phyloP scores from a whole-genome alignment of 2,797 vertebrate genomes.

The Megaceryle alcyon region DNA sequence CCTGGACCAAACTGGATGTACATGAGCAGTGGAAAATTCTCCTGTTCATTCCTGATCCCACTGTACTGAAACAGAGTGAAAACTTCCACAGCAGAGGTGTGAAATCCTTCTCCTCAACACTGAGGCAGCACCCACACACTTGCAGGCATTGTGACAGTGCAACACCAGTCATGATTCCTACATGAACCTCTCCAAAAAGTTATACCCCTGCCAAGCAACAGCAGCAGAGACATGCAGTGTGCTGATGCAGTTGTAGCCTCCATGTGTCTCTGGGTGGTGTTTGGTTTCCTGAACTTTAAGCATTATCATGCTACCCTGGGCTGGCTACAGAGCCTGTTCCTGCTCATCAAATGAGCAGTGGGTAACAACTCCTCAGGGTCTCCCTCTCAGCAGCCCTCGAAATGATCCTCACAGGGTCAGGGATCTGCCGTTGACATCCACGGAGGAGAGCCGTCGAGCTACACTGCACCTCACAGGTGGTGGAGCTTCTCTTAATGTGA shows the following conservation, averaged over 20 bases:
- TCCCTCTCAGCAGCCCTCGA: neutral
- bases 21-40: neutral
- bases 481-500: fast-evolving
- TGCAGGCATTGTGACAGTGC: fast-evolving
- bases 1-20: neutral
- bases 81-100: neutral
- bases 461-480: fast-evolving
- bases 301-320: fast-evolving
- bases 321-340: neutral
- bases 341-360: fast-evolving
- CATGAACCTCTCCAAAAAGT: neutral
- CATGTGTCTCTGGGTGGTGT: fast-evolving
- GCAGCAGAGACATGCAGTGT: fast-evolving
- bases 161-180: too few relatives aligned
- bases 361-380: neutral
- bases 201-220: fast-evolving
- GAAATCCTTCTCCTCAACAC: neutral
- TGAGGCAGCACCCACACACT: neutral
- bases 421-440: fast-evolving
- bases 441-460: fast-evolving
- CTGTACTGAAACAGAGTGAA: neutral
- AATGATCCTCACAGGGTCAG: neutral
- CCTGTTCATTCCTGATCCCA: neutral
- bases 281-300: neutral
- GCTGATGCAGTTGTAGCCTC: neutral